Evolutionary conservation across 2,888 invertebrate genomes (phyloP), one percentile per base, ranked within the genome.

Genomic region (Rhingia rostrata): DNA sequence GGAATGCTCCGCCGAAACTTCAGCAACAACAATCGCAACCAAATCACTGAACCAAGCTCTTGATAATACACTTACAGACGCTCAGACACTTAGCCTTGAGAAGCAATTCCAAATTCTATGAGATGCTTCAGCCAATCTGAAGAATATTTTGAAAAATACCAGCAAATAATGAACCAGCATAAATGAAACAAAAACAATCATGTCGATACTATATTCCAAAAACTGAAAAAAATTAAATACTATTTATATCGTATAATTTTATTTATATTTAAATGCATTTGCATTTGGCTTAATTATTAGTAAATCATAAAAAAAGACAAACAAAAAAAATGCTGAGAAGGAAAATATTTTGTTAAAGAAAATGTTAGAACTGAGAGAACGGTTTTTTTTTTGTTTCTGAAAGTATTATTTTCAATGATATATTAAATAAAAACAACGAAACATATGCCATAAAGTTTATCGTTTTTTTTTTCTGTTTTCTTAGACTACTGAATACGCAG

Each of bases 401-500:
- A 53, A 66, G 51, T 66, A 54, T 66, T 66, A 43, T 43, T 43
- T 51, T 53, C 66, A 22, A 45, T 45, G 9, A 12, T n/a, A 12
- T 37, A 1, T 14, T 4, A 56, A 69, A 70, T 14, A 30, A 41
- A 60, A 35, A 39, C 22, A 47, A 43, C 53, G 45, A 53, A 2
- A 22, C 45, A n/a, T 32, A 14, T 32, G 43, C 12, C 35, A 37
- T 12, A 4, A 22, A 39, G 7, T 6, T 5, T 32, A 6, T 37
- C 7, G 10, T 6, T 6, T 54, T 33, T 10, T 51, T 22, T 51
- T 30, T n/a, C n/a, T n/a, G n/a, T n/a, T n/a, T n/a, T 0, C 3
- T 87, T 87, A 91, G 33, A 91, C 91, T 56, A 91, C 87, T 0
- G 91, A 96, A 89, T 97, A 98, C 0, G 96, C 95, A 0, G 97